A percentile compares a stretch with the other conserved stretches of the same genome.
Conservation (phyloP, 2,888 invertebrate species). For the Monochamus alternatus region DNA sequence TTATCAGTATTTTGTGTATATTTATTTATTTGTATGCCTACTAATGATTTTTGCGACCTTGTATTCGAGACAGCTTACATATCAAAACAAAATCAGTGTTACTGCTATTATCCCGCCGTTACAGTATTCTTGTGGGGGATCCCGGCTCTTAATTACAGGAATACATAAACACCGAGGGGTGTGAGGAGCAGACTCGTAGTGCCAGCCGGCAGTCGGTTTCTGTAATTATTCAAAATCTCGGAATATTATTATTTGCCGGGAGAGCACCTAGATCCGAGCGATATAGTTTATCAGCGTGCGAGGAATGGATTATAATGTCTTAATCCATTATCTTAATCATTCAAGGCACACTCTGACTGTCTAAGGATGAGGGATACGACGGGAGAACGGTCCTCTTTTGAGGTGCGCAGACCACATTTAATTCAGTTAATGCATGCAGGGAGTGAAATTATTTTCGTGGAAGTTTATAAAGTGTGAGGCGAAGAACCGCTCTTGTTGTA, state of each 20-base stretch:
- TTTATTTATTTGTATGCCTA: too few relatives aligned
- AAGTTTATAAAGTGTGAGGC: neutral
- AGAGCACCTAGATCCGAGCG: constrained; percentile 50
- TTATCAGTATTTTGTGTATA: too few relatives aligned
- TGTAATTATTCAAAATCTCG: constrained; percentile 34
- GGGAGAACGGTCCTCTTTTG: constrained; percentile 16
- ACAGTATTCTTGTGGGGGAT: constrained; percentile 20
- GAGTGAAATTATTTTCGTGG: neutral
- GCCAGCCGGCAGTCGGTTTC: constrained; percentile 20
- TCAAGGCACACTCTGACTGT: constrained; percentile 49
- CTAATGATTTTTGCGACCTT: neutral
- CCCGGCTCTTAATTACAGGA: constrained; percentile 28
- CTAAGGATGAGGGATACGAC: constrained; percentile 30
- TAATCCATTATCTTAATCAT: constrained; percentile 61
- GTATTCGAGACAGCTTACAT: neutral
- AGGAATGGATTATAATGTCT: constrained; percentile 56
- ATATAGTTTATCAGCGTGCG: constrained; percentile 57
- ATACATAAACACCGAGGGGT: constrained; percentile 28
- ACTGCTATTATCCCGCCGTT: constrained; percentile 10
- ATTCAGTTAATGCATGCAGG: constrained; percentile 29
- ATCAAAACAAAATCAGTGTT: constrained; percentile 9
- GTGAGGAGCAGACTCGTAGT: constrained; percentile 25
- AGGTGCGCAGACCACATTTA: constrained; percentile 22
- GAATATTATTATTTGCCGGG: constrained; percentile 49
- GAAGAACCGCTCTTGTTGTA: neutral